phyloP scores from a whole-genome alignment of 2,888 invertebrate species.

The Melinopterus prodromus region DNA sequence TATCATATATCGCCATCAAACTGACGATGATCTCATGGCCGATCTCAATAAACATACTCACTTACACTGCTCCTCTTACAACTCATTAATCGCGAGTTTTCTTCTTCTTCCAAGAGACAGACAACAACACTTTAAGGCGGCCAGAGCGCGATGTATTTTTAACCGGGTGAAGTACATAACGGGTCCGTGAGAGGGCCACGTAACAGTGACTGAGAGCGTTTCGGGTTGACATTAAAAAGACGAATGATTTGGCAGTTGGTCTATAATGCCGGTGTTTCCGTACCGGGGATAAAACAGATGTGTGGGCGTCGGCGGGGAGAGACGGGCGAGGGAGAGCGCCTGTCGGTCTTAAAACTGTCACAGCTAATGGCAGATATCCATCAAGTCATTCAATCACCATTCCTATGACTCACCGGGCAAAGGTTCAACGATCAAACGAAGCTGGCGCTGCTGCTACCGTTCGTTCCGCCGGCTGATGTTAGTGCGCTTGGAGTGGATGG shows the following conservation, averaged over 20 bases:
- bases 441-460: constrained; percentile 34
- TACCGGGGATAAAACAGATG: constrained; percentile 47
- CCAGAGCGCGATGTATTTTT: not conserved
- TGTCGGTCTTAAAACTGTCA: constrained; percentile 61
- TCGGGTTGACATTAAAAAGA: constrained; percentile 52
- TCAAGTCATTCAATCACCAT: constrained; percentile 61
- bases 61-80: not conserved
- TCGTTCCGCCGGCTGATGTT: constrained; percentile 24
- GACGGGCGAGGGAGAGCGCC: constrained; percentile 39
- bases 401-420: constrained; percentile 54
- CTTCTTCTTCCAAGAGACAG: not conserved
- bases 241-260: constrained; percentile 56
- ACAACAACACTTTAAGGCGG: not conserved
- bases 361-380: constrained; percentile 62
- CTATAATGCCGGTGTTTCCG: constrained; percentile 44
- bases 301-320: constrained; percentile 45
- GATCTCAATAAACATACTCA: not conserved
- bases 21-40: not conserved
- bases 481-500: not conserved
- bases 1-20: not conserved
- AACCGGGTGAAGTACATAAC: not conserved
- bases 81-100: not conserved
- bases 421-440: constrained; percentile 50
- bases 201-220: not conserved
- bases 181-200: not conserved